Base-by-base conservation (phyloP, 2,113 vertebrate species). In the Calcarius ornatus region DNA sequence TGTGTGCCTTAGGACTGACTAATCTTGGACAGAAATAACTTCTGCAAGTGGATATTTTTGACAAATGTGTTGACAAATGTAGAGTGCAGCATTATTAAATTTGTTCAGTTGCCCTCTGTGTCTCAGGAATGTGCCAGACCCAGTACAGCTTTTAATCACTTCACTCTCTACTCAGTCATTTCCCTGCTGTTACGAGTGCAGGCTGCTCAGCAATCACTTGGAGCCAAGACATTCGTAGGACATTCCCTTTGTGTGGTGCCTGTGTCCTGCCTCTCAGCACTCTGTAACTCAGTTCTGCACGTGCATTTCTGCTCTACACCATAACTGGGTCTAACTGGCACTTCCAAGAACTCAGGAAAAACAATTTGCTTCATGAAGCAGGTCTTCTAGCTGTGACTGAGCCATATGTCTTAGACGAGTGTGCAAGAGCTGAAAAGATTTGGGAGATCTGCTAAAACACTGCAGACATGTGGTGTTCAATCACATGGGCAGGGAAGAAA, bases 91-190 rank as follows among this genome's bases (percentile, higher is more conserved):
- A 60, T 92, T 93, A 94, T 88, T 94, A 57, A 75, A 94, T 94
- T 88, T 81, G 51, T 92, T 94, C 76, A 21, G 72, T 92, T 95
- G 82, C 88, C 64, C 95, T 97, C 76, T 81, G 72, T 86, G n/a
- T 88, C 77, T 92, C 76, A 88, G 76, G 68, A 94, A 92, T 68
- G 80, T 88, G 94, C 92, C 91, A 96, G 91, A 88, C 76, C 33
- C 76, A 93, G 57, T 30, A 23, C 57, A 92, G 92, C 51, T 94
- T 97, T 97, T 95, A 97, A 96, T 96, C 93, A 60, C 72, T 95
- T 95, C 88, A 60, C 78, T 96, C 88, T 92, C 95, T 81, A 42
- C 80, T 91, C 88, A 92, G 91, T 90, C 91, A 92, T 95, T 93
- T 91, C 77, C 88, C 94, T 96, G 82, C 92, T 94, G 88, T 86